These are phyloP conservation scores for Heterohyrax brucei DNA, from an alignment of 2,797 vertebrate species.

Conservation along the genomic window DNA sequence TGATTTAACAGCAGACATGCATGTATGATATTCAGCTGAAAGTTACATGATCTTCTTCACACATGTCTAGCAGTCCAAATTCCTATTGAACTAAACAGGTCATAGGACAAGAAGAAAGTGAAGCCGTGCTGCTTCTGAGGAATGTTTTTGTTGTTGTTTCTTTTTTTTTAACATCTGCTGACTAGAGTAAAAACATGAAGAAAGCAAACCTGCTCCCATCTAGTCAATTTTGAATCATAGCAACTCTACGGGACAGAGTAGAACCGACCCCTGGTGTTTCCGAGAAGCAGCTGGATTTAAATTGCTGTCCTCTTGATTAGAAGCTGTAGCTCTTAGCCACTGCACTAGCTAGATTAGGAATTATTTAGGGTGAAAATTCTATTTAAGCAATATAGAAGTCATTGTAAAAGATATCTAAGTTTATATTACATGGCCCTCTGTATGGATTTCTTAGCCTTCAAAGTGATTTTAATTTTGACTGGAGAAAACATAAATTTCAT, in stretches of 20 bases:
- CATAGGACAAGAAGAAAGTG: neutral
- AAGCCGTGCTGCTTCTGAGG: neutral
- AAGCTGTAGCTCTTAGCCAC: too few species aligned
- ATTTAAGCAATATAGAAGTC: neutral
- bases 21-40: neutral
- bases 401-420: neutral
- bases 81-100: neutral
- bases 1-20: neutral
- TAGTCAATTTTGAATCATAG: too few species aligned
- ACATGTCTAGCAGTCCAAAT: neutral
- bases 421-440: neutral
- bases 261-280: too few species aligned
- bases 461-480: constrained; percentile 52
- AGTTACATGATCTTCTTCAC: neutral
- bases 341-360: neutral
- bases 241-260: too few species aligned
- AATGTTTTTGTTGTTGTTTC: neutral
- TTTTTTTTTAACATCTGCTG: too few species aligned
- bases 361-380: neutral
- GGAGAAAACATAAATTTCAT: constrained; percentile 65
- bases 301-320: too few species aligned
- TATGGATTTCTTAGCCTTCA: constrained; percentile 18
- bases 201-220: too few species aligned
- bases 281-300: too few species aligned
- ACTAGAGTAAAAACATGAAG: too few species aligned